Conservation (phyloP, 2,797 vertebrate species). For the Kryptopterus vitreolus region DNA sequence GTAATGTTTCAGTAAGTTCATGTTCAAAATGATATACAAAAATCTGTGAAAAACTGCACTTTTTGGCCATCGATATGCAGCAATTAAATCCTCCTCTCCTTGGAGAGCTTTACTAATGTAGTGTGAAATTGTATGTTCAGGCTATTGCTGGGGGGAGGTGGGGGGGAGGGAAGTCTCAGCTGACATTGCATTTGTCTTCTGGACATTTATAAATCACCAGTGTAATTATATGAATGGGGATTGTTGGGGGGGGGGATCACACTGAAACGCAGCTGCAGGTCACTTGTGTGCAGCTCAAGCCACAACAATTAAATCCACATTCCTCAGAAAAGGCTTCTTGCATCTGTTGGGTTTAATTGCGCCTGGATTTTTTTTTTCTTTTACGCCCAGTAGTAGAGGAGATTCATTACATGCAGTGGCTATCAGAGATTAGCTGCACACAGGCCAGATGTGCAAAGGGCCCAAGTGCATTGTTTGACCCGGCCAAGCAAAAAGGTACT, state of each 20-base stretch:
- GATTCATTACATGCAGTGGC: slow-evolving; percentile 52
- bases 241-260: slow-evolving; percentile 2
- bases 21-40: slow-evolving; percentile 18
- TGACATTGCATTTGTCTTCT: slow-evolving; percentile 59
- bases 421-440: slow-evolving; percentile 32
- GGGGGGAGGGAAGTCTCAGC: slow-evolving; percentile 42
- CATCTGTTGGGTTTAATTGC: slow-evolving; percentile 61
- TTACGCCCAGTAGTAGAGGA: slow-evolving; percentile 41
- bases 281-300: slow-evolving; percentile 39
- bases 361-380: slow-evolving; percentile 32
- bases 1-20: slow-evolving; percentile 35
- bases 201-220: slow-evolving; percentile 60
- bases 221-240: slow-evolving; percentile 54
- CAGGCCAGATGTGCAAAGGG: slow-evolving; percentile 50
- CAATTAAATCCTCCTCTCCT: slow-evolving; percentile 48
- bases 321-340: slow-evolving; percentile 50
- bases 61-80: slow-evolving; percentile 51
- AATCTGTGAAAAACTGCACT: slow-evolving; percentile 44
- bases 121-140: slow-evolving; percentile 58
- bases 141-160: slow-evolving; percentile 33
- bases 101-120: slow-evolving; percentile 54
- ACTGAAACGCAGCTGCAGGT: slow-evolving; percentile 53
- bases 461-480: slow-evolving; percentile 42
- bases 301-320: slow-evolving; percentile 53
- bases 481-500: slow-evolving; percentile 32